Conservation (phyloP, 2,888 invertebrate species). For the Hirtodrosophila histrioides region DNA sequence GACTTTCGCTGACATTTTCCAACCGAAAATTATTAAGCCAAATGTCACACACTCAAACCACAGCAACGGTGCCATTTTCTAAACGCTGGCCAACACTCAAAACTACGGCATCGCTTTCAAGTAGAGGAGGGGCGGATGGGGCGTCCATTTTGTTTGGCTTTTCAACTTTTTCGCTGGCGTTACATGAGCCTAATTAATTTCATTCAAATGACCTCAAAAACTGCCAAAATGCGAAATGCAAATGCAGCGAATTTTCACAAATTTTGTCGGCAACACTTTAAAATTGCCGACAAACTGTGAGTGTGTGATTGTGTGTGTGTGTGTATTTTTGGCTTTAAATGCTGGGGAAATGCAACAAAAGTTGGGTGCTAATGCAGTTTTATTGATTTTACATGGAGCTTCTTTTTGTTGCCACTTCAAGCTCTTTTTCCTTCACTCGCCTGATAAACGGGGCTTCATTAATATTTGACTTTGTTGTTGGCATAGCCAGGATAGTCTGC, state of each 20-base stretch:
- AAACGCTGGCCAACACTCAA: slow-evolving; percentile 6
- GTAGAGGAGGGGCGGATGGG: background rate
- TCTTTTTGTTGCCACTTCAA: slow-evolving; percentile 1
- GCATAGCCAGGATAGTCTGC: background rate
- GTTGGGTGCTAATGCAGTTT: slow-evolving; percentile 36
- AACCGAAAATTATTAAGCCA: slow-evolving; percentile 53
- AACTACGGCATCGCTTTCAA: slow-evolving; percentile 1
- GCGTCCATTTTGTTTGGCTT: slow-evolving; percentile 42
- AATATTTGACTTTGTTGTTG: slow-evolving; percentile 56
- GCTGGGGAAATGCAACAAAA: slow-evolving; percentile 2
- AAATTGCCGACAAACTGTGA: slow-evolving; percentile 15
- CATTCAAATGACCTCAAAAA: slow-evolving; percentile 72
- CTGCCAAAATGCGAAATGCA: slow-evolving; percentile 54
- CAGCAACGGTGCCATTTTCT: slow-evolving; percentile 5
- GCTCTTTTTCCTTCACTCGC: slow-evolving; percentile 12
- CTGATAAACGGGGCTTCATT: slow-evolving; percentile 67
- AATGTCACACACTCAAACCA: slow-evolving; percentile 50
- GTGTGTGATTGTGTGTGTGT: slow-evolving; percentile 4
- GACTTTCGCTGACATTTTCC: slow-evolving; percentile 67
- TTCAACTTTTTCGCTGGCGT: slow-evolving; percentile 64
- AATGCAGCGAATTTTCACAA: slow-evolving; percentile 50
- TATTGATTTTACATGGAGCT: slow-evolving; percentile 57
- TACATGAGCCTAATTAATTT: slow-evolving; percentile 82
- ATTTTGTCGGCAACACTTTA: slow-evolving; percentile 40
- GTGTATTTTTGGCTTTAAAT: slow-evolving; percentile 25